Evolutionary conservation across 1,140 invertebrate species (phyloP), one percentile per base, ranked within the genome.

Genomic region (Lineus longissimus): DNA sequence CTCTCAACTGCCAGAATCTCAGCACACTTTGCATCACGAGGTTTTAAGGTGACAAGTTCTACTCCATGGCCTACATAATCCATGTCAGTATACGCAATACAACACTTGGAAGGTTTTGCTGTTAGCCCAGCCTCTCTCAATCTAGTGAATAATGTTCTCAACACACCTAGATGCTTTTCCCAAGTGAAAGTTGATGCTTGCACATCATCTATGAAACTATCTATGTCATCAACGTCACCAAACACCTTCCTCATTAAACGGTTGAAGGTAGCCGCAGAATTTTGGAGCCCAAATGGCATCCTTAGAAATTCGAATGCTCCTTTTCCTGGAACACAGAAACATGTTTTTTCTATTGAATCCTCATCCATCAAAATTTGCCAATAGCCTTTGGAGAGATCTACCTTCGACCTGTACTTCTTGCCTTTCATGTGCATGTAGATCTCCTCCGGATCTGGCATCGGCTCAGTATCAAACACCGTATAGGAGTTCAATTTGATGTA

Each of bases 401-500:
- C 17, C 45, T 63, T 69, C 1, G 64, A 30, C 19, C 63, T 64
- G 29, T n/a, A 64, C 2, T 15, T 6, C n/a, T 36, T 17, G 0
- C 33, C 57, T 6, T 0, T 31, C 2, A 68, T 27, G 29, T 47
- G 55, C 6, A 45, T 36, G 7, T 67, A 56, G 15, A 66, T 51
- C 11, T 68, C 61, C 13, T 74, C 73, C 23, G 51, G 29, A 41
- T 72, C 40, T 36, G 62, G 17, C 31, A 72, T 62, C 23, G 66
- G 63, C 36, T 70, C 59, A 11, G 56, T 29, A 41, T 73, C 71
- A 59, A 65, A 63, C 2, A 17, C 31, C 4, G 70, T 69, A n/a
- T 62, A 59, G n/a, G 47, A 7, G 59, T 72, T 75, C 15, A 70
- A 31, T 43, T 54, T 63, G 45, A 69, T 82, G 73, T 81, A 86